A percentile compares a stretch with the other conserved stretches of the same genome.
Evolutionary conservation across 2,113 vertebrate species (phyloP).

Genomic region (Silurus meridionalis): DNA sequence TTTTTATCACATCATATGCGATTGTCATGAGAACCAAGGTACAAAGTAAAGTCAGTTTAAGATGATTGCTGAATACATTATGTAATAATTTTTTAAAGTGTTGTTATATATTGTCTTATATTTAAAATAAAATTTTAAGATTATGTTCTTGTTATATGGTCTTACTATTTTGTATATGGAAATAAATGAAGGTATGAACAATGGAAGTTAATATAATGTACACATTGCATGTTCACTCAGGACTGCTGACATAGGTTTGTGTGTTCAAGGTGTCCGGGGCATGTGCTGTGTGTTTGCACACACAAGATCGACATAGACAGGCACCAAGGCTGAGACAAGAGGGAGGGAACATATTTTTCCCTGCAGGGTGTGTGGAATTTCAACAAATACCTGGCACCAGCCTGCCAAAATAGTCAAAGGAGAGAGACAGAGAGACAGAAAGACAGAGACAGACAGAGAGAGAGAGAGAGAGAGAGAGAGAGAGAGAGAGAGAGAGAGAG

Average conservation of each 20-base stretch:
- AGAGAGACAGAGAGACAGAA: conserved; percentile 34
- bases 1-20: conserved; percentile 24
- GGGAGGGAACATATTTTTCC: conserved; percentile 74
- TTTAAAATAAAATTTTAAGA: not conserved
- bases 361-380: conserved; percentile 84
- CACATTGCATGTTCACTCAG: not conserved
- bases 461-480: conserved; percentile 26
- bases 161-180: not conserved
- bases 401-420: conserved; percentile 70
- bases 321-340: conserved; percentile 62
- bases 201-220: not conserved
- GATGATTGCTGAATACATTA: not conserved
- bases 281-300: conserved; percentile 63
- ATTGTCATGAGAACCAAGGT: conserved; percentile 10
- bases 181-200: not conserved
- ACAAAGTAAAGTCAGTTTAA: not conserved
- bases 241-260: conserved; percentile 36
- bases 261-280: conserved; percentile 58
- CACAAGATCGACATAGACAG: conserved; percentile 66
- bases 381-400: conserved; percentile 81
- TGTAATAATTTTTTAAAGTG: not conserved
- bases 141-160: not conserved
- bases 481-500: conserved; percentile 38
- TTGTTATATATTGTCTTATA: not conserved
- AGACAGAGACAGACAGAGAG: conserved; percentile 26